Base-by-base conservation (phyloP, 2,888 invertebrate genomes). In the Tinea trinotella region DNA sequence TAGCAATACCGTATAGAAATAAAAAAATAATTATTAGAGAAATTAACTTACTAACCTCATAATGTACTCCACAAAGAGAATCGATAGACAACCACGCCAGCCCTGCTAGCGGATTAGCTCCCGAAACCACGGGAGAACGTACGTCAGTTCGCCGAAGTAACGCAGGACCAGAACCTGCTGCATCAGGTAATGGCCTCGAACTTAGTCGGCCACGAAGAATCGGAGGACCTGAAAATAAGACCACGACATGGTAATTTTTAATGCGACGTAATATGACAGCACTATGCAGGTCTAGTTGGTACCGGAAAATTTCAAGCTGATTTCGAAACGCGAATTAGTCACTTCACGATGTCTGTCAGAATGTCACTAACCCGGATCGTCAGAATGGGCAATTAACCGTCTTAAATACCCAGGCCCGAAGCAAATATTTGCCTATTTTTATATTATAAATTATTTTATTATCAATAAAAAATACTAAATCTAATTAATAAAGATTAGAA, bases 61-160 rank as follows among this genome's bases (percentile, higher is more conserved):
- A 96, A 68, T 95, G 93, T 15, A 95, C 75, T 63, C 91, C 92
- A 65, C 95, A 96, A 50, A 94, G 90, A 4, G 89, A 88, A 67
- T 95, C 95, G 0, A 96, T 91, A 0, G 92, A 90, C 6, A 93
- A 76, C 95, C 95, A 96, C n/a, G 92, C 92, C 58, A 95, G 87
- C 1, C 94, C 95, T 17, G 91, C 91, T 0, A 89, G 84, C 0
- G 73, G 69, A 0, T 66, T 69, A 5, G 66, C 63, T 0, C 88
- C 80, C 0, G 67, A 68, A 0, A 88, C 80, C 0, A 88, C 80
- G 0, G 89, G 86, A 18, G 87, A 71, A 0, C 84, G 81, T 4
- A 80, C 76, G 56, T 90, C 89, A 0, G 87, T 83, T 13, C 90
- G 86, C 60, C 90, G 90, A 17, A 94, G 74, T 30, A 91, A 78